These are phyloP conservation scores for Rhyzopertha dominica DNA, from an alignment of 1,140 invertebrate genomes.

Conservation along the genomic window DNA sequence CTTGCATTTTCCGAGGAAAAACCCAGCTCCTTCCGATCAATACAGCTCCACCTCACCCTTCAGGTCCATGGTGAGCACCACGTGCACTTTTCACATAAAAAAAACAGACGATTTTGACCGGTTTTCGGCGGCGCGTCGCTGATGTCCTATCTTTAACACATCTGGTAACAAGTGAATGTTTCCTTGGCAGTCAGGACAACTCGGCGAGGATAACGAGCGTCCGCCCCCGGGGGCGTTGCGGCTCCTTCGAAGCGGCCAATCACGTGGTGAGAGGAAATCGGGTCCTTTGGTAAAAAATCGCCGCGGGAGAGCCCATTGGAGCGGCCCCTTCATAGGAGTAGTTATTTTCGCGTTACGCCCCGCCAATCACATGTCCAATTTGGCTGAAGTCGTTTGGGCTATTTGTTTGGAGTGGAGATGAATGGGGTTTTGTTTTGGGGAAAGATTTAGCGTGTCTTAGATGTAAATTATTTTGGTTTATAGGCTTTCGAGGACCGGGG, in stretches of 20 bases:
- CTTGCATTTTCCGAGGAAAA: slow-evolving; percentile 43
- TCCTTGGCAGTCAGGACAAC: slow-evolving; percentile 29
- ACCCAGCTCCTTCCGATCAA: not conserved
- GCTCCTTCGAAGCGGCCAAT: slow-evolving; percentile 21
- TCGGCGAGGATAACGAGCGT: slow-evolving; percentile 21
- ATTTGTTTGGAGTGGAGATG: slow-evolving; percentile 41
- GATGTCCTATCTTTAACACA: slow-evolving; percentile 39
- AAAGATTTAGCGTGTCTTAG: slow-evolving; percentile 44
- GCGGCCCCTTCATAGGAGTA: slow-evolving; percentile 16
- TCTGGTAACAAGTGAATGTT: slow-evolving; percentile 41
- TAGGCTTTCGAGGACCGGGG: slow-evolving; percentile 30
- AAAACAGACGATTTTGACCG: not conserved
- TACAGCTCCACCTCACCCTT: not conserved
- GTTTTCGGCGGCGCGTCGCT: not conserved
- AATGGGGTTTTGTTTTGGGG: slow-evolving; percentile 44
- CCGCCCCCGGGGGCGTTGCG: slow-evolving; percentile 17
- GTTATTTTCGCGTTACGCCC: slow-evolving; percentile 19
- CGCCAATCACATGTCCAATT: slow-evolving; percentile 41
- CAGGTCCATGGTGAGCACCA: too few relatives aligned
- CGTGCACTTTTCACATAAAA: too few relatives aligned
- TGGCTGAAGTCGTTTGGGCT: slow-evolving; percentile 33
- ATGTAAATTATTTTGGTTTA: slow-evolving; percentile 44
- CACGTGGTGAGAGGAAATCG: slow-evolving; percentile 15
- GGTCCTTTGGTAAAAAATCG: slow-evolving; percentile 25
- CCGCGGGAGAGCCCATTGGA: slow-evolving; percentile 28